A percentile compares a stretch with the other conserved stretches of the same genome.
These are phyloP conservation scores for Andrena bicolor DNA, from an alignment of 2,888 invertebrate genomes.

Conservation along the genomic window DNA sequence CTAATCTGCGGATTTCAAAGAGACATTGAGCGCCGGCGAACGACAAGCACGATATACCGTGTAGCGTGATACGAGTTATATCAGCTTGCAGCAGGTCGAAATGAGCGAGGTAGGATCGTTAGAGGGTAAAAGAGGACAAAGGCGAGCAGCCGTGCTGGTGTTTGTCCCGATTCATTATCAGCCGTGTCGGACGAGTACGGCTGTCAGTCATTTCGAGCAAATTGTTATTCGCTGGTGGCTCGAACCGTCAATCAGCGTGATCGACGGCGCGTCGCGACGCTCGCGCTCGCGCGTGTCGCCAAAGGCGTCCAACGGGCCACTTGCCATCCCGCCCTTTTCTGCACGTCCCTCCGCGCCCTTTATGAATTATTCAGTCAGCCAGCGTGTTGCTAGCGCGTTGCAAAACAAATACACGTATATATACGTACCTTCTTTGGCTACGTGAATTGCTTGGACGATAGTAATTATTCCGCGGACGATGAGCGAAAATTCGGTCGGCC, in stretches of 20 bases:
- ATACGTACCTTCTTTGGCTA: not conserved
- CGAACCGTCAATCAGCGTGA: constrained; percentile 75
- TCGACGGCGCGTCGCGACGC: constrained; percentile 67
- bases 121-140: constrained; percentile 32
- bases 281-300: not conserved
- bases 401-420: constrained; percentile 15
- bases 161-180: constrained; percentile 47
- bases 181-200: constrained; percentile 39
- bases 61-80: no score
- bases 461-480: constrained; percentile 16
- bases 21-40: no score
- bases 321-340: constrained; percentile 23
- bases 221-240: constrained; percentile 61
- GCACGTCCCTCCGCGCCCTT: constrained; percentile 1
- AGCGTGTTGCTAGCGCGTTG: not conserved
- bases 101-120: constrained; percentile 19
- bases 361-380: constrained; percentile 29
- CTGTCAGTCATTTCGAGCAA: constrained; percentile 62
- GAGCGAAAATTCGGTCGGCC: not conserved
- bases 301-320: constrained; percentile 13
- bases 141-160: constrained; percentile 8
- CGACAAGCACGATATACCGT: no score
- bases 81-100: not conserved
- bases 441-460: constrained; percentile 8
- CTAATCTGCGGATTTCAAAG: no score